phyloP scores from a whole-genome alignment of 2,113 vertebrate species.

The Donacobius atricapilla region DNA sequence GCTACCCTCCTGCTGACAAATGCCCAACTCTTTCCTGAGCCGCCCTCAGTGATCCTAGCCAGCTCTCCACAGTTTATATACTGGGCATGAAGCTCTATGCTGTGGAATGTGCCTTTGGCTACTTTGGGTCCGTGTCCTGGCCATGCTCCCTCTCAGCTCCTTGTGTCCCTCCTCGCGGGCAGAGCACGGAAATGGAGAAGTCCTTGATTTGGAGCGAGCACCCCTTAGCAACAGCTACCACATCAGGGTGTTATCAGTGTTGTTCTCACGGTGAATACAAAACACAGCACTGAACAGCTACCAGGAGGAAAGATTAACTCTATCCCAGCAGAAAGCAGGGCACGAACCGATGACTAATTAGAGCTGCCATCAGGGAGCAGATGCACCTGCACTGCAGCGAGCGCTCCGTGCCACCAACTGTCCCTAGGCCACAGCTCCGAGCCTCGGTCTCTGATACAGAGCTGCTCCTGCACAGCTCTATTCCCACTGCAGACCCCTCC shows the following conservation, averaged over 20 bases:
- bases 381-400: background rate
- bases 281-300: background rate
- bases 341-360: background rate
- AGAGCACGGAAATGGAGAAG: background rate
- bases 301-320: background rate
- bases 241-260: background rate
- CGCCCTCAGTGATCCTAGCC: background rate
- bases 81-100: background rate
- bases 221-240: background rate
- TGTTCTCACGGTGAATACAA: background rate
- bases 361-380: background rate
- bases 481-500: too few relatives aligned
- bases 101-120: background rate
- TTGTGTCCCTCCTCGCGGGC: background rate
- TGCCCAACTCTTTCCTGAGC: background rate
- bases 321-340: background rate
- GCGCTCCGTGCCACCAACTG: accelerated
- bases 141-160: background rate
- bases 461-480: background rate
- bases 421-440: accelerated
- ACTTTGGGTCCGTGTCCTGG: background rate
- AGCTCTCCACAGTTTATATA: background rate
- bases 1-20: background rate
- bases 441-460: accelerated
- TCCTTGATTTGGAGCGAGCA: background rate